These are phyloP conservation scores for Otis tarda DNA, from an alignment of 2,113 vertebrate genomes.

Conservation along the genomic window DNA sequence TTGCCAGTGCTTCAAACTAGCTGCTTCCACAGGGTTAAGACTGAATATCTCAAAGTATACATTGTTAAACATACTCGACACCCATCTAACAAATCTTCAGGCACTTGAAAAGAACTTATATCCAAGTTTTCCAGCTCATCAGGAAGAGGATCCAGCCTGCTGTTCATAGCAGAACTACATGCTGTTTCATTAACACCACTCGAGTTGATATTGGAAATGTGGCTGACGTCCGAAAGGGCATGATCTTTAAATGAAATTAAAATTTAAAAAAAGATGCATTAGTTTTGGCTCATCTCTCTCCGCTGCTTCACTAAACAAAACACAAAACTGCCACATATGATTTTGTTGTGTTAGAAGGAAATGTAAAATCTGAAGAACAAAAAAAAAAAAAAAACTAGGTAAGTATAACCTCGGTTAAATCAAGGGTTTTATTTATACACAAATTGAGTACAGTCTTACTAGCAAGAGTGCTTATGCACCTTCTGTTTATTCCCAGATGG, in stretches of 20 bases:
- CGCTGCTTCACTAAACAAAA: neutral
- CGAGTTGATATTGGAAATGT: conserved; percentile 87
- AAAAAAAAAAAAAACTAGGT: neutral
- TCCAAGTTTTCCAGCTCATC: conserved; percentile 87
- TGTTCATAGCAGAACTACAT: conserved; percentile 73
- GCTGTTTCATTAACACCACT: conserved; percentile 85
- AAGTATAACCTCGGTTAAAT: neutral
- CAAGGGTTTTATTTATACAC: neutral
- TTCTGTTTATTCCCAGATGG: neutral
- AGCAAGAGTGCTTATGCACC: neutral
- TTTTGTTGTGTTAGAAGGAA: neutral
- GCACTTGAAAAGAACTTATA: conserved; percentile 78
- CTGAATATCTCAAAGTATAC: neutral
- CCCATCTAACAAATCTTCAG: conserved; percentile 92
- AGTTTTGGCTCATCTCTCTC: neutral
- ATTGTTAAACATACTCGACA: conserved; percentile 83
- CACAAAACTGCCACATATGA: neutral
- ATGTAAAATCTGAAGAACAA: neutral
- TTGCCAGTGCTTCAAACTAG: neutral
- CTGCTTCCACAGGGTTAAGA: neutral
- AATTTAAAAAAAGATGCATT: neutral
- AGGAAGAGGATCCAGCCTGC: conserved; percentile 76
- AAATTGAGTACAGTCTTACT: neutral
- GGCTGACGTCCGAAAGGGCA: conserved; percentile 88
- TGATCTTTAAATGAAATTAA: conserved; percentile 65